Evolutionary conservation across 2,113 vertebrate species (phyloP), one percentile per base, ranked within the genome.

Genomic region (Accipiter virgatus): DNA sequence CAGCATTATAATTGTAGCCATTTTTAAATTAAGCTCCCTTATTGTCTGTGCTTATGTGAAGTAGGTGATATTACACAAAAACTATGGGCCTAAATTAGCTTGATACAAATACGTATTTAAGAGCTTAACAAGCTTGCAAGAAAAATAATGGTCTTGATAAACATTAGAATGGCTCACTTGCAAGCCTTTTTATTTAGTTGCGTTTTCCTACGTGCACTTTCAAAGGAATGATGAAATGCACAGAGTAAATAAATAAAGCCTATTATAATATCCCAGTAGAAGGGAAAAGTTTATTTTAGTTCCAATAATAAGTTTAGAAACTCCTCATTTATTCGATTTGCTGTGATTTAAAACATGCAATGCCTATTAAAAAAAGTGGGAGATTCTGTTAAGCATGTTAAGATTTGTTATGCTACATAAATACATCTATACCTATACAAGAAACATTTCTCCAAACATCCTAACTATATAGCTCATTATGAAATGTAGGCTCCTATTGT

Each of bases 11-110:
- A 56, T 56, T 48, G 27, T n/a, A 92, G 52, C 27, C 7, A 92
- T 83, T 94, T 96, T 96, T 67, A 94, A 97, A 93, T 81, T 86
- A 91, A 86, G 19, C 56, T 95, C 6, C 32, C 26, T 72, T 84
- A 73, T 91, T 94, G n/a, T 94, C 81, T 85, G 3, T 73, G 34
- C 6, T 0, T 79, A 32, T 88, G 52, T 67, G 81, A 84, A 93
- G 85, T 91, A 93, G 79, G 78, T 83, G 72, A 83, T 93, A 62
- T 17, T 81, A 68, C 71, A 88, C 56, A 86, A 88, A 97, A 95
- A 78, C 4, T 67, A 74, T 68, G 19, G 50, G 50, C 59, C 72
- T 93, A 61, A 74, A 88, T 93, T 82, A 92, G 22, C 53, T 78
- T 80, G 61, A 67, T 94, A 85, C 73, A 89, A 87, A 85, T 89